Percentiles rank a stretch among this genome's conserved stretches.
These are phyloP conservation scores for Rattus norvegicus DNA, from an alignment of 2,113 vertebrate species.

Conservation along the genomic window GRCr8 NC_086021.1:123385501-123386000, in stretches of 20 bases:
- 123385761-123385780: neutral
- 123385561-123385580: neutral
- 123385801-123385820: neutral
- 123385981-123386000: neutral
- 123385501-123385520: neutral
- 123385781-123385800: neutral
- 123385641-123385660: conserved; percentile 52
- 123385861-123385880: conserved; percentile 69
- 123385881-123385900: conserved; percentile 34
- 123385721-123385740: neutral
- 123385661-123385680: conserved; percentile 33
- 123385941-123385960: neutral
- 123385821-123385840: neutral
- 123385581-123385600: neutral
- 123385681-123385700: neutral
- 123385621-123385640: neutral
- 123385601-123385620: neutral
- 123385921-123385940: conserved; percentile 19
- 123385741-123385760: conserved; percentile 19
- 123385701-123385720: conserved; percentile 50
- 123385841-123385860: conserved; percentile 50
- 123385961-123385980: conserved; percentile 48
- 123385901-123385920: neutral
- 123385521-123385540: conserved; percentile 46
- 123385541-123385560: neutral